A percentile compares a stretch with the other conserved stretches of the same genome.
Evolutionary conservation across 2,113 vertebrate species (phyloP).

Genomic region (Callospermophilus lateralis): DNA sequence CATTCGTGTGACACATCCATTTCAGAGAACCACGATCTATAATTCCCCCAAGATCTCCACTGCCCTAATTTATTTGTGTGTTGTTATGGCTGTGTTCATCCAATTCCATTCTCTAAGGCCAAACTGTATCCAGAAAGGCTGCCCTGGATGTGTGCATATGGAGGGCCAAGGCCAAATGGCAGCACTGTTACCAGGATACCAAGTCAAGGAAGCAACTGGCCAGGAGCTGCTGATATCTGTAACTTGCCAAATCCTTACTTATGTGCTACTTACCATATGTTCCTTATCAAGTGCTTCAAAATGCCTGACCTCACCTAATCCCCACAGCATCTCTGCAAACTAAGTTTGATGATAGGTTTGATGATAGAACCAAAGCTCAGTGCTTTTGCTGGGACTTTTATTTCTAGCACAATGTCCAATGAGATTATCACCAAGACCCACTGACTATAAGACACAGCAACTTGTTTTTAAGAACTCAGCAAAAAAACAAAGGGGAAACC

Average conservation of each 20-base stretch:
- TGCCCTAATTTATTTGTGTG: background rate
- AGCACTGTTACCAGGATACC: background rate
- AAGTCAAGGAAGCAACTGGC: background rate
- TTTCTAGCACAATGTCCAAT: background rate
- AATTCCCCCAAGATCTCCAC: background rate
- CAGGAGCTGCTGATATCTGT: background rate
- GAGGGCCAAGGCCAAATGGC: background rate
- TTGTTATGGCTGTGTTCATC: background rate
- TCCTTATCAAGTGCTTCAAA: background rate
- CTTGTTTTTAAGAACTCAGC: conserved; percentile 3
- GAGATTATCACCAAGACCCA: background rate
- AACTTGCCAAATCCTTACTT: background rate
- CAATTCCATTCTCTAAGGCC: background rate
- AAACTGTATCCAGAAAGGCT: background rate
- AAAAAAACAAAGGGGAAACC: background rate
- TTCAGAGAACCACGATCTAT: background rate
- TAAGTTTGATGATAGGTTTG: background rate
- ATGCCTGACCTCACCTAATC: background rate
- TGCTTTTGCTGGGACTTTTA: background rate
- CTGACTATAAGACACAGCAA: background rate
- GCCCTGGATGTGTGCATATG: background rate
- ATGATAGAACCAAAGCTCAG: background rate
- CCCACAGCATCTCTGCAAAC: background rate
- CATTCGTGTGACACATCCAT: background rate
- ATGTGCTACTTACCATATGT: no score